phyloP scores from a whole-genome alignment of 2,797 vertebrate genomes.

The Lepilemur ruficaudatus region DNA sequence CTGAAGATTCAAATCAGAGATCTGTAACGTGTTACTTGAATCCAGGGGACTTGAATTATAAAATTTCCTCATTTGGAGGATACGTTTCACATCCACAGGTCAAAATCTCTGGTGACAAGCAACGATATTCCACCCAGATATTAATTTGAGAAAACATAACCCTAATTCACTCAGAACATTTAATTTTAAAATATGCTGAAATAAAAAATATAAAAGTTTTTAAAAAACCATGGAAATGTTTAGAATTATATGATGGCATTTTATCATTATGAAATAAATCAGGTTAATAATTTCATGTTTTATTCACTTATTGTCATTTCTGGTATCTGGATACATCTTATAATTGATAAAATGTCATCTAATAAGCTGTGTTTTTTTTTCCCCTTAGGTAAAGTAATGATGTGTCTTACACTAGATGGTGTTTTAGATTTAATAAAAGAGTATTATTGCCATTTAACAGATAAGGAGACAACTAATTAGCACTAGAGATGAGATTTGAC shows the following conservation, averaged over 20 bases:
- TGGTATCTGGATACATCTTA: background rate
- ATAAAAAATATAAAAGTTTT: too few relatives aligned
- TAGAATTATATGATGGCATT: background rate
- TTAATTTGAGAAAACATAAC: background rate
- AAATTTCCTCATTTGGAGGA: background rate
- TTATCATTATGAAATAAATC: background rate
- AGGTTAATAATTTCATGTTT: background rate
- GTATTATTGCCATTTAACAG: background rate
- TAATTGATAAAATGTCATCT: background rate
- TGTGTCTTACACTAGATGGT: background rate
- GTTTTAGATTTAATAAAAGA: background rate
- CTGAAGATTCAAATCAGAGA: background rate
- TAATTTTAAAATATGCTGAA: background rate
- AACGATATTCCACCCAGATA: background rate
- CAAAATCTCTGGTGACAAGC: background rate
- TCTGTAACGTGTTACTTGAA: background rate
- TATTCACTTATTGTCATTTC: background rate
- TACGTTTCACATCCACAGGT: background rate
- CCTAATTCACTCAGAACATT: background rate
- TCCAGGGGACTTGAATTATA: background rate
- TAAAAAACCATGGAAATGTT: background rate
- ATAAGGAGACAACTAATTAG: background rate
- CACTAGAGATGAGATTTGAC: background rate
- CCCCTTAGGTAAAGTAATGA: background rate
- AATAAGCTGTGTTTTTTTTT: background rate